phyloP scores from a whole-genome alignment of 2,797 vertebrate species.

The Heteromormyrus szaboi region DNA sequence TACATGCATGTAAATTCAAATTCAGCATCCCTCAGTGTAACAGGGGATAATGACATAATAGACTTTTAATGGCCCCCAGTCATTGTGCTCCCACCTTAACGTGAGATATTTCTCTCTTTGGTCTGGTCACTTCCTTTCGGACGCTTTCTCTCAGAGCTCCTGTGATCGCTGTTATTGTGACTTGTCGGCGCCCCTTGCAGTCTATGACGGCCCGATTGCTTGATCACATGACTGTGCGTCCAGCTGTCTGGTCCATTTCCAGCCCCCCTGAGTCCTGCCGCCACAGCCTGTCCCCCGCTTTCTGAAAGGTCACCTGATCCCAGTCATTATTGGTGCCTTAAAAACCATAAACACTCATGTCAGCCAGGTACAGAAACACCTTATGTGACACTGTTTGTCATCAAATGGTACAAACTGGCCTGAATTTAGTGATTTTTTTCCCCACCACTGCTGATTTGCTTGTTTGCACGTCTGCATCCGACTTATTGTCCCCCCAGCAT shows the following conservation, averaged over 20 bases:
- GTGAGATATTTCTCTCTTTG: neutral
- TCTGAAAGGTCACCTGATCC: neutral
- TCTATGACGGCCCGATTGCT: neutral
- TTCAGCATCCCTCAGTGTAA: neutral
- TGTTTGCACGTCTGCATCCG: neutral
- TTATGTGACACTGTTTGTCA: neutral
- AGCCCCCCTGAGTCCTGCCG: too few species aligned
- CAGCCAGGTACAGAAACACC: neutral
- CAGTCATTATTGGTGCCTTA: neutral
- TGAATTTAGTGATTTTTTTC: neutral
- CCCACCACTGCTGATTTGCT: neutral
- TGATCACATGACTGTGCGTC: neutral
- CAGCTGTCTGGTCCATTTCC: neutral
- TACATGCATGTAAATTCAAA: neutral
- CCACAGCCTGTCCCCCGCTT: neutral
- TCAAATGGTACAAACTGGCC: neutral
- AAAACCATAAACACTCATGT: neutral
- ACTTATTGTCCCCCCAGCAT: neutral
- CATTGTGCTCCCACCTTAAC: neutral
- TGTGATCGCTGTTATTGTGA: neutral
- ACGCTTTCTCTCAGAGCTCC: neutral
- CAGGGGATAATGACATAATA: neutral
- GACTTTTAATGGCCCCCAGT: neutral
- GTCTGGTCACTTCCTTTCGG: neutral
- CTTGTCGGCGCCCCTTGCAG: neutral